Percentiles rank a stretch among this genome's conserved stretches.
Conservation (phyloP, 1,140 invertebrate species). For the Nasonia giraulti region DNA sequence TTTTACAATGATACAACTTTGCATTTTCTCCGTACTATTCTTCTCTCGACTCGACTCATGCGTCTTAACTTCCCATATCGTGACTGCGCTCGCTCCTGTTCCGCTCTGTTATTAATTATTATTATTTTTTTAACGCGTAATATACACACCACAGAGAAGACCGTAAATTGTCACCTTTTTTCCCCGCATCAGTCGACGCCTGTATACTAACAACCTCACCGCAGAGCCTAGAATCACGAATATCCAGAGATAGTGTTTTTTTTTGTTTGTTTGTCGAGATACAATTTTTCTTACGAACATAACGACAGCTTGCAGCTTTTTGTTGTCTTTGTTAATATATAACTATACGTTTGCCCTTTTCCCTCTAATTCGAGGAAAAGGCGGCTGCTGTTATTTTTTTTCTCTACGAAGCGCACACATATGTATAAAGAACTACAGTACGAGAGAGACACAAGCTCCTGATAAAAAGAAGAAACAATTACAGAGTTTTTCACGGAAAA, state of each 20-base stretch:
- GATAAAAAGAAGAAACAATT: slow-evolving; percentile 38
- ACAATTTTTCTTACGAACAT: slow-evolving; percentile 48
- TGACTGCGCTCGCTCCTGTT: slow-evolving; percentile 20
- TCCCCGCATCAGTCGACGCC: slow-evolving; percentile 11
- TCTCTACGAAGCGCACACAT: slow-evolving; percentile 57
- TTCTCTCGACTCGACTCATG: background rate
- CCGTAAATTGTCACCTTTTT: slow-evolving; percentile 24
- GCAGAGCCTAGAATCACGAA: slow-evolving; percentile 41
- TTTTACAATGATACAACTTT: slow-evolving; percentile 64
- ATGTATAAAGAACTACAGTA: slow-evolving; percentile 43
- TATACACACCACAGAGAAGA: slow-evolving; percentile 48
- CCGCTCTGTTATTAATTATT: slow-evolving; percentile 17
- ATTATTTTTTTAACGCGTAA: slow-evolving; percentile 28
- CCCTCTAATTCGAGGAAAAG: slow-evolving; percentile 2
- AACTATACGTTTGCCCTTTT: slow-evolving; percentile 31
- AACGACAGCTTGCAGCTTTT: slow-evolving; percentile 44
- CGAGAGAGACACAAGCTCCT: slow-evolving; percentile 41
- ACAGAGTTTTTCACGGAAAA: slow-evolving; percentile 15
- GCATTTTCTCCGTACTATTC: slow-evolving; percentile 35
- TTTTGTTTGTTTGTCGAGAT: slow-evolving; percentile 29
- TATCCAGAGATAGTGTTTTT: slow-evolving; percentile 41
- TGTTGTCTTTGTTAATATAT: background rate
- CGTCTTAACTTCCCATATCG: background rate
- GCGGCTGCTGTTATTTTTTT: slow-evolving; percentile 28
- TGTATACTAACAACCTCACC: background rate